Evolutionary conservation across 2,797 vertebrate species (phyloP), one percentile per base, ranked within the genome.

Genomic region (Catostomus latipinnis): DNA sequence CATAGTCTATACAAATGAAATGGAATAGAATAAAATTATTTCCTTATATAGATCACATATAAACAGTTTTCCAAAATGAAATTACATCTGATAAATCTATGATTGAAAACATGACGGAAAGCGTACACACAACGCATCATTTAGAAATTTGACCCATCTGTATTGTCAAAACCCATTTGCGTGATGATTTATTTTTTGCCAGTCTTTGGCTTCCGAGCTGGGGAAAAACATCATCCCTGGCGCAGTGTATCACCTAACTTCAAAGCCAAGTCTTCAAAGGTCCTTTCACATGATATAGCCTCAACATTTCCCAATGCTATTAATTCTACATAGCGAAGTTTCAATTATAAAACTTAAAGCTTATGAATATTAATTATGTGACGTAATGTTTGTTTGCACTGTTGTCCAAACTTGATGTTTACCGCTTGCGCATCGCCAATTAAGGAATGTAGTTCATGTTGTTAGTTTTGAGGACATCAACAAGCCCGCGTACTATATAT

Each of bases 231-330:
- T 74, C 81, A 66, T 81, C 80, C 89, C 65, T 81, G 82, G 84
- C 80, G 14, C 11, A 0, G 83, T 82, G 87, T 86, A 82, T 83
- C 83, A 53, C 62, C 79, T 60, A 45, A 76, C 80, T 52, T 8
- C 71, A 77, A 76, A 84, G 85, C 86, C 88, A 88, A 84, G 69
- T 87, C 83, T 82, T 82, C 88, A 86, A 88, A 90, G 48, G 11
- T 22, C 57, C 52, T 78, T 70, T 78, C 49, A 78, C 66, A 46
- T 60, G 75, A 77, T 66, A 3, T 74, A 4, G 0, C 0, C 0
- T 52, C 8, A 43, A 2, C 67, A 22, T 53, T 53, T 53, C 13
- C 1, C 2, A 43, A 52, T 7, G 9, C 46, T n/a, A 11, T 4
- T 7, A 61, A 61, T 46, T 62, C 48, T 63, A 14, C 18, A 14